Percentiles rank a stretch among this genome's conserved stretches.
phyloP scores from a whole-genome alignment of 2,888 invertebrate genomes.

The Hybos culiciformis region DNA sequence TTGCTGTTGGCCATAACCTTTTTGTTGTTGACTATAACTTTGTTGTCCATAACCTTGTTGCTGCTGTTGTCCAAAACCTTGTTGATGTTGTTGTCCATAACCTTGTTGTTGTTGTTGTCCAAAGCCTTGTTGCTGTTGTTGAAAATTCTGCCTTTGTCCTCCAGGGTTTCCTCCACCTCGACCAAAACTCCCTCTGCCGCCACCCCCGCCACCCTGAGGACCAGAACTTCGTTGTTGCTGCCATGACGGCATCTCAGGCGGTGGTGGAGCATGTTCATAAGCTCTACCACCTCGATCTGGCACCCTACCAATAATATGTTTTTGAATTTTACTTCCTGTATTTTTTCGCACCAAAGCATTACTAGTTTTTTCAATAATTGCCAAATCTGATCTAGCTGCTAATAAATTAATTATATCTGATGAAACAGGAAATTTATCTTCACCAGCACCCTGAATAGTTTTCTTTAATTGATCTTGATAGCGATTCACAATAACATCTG shows the following conservation, averaged over 20 bases:
- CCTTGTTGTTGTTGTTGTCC: constrained; percentile 23
- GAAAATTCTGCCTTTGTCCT: constrained; percentile 23
- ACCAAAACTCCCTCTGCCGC: constrained; percentile 12
- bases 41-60: constrained; percentile 22
- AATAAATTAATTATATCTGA: constrained; percentile 63
- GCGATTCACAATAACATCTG: constrained; percentile 49
- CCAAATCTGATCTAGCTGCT: constrained; percentile 69
- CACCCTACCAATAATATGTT: constrained; percentile 78
- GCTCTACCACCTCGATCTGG: constrained; percentile 92
- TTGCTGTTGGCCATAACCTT: constrained; percentile 21
- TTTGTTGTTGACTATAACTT: constrained; percentile 24
- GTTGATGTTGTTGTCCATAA: background rate
- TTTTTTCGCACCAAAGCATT: constrained; percentile 72
- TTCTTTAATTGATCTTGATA: constrained; percentile 39
- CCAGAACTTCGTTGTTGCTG: constrained; percentile 49
- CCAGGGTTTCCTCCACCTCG: constrained; percentile 23
- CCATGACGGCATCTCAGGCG: constrained; percentile 97
- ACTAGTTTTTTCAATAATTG: constrained; percentile 86
- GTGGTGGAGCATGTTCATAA: constrained; percentile 80
- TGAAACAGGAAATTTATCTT: constrained; percentile 30
- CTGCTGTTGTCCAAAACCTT: constrained; percentile 16
- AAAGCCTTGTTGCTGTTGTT: constrained; percentile 21
- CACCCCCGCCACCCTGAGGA: constrained; percentile 27
- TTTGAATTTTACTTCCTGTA: constrained; percentile 64
- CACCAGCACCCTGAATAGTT: constrained; percentile 11